Evolutionary conservation across 2,888 invertebrate genomes (phyloP), one percentile per base, ranked within the genome.

Genomic region (Branchipolynoe longqiensis): DNA sequence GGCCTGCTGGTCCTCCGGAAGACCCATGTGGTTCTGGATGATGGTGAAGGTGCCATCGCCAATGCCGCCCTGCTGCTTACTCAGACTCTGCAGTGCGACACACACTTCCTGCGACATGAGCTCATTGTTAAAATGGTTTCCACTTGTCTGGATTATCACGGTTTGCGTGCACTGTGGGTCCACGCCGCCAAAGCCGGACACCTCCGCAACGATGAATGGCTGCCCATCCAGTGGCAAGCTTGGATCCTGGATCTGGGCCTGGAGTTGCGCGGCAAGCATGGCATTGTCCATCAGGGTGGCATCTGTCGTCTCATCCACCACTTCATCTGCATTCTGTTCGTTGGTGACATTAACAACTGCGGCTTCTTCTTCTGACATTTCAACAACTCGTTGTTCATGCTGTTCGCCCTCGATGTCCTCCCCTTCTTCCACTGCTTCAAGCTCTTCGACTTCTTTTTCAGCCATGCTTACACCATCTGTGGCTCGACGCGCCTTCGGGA

Each of bases 181-280:
- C 1, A 6, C 78, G 0, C 41, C 38, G 22, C 48, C 59, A 22
- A 85, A 12, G 0, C 81, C 81, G 28, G 54, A 78, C 62, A 85
- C 85, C 33, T 85, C 85, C 1, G 85, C 85, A 40, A 85, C 81
- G 22, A 85, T 85, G 31, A 81, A 64, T 0, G 85, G 85, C 64
- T 64, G 64, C 12, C 31, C 56, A 0, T 64, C 64, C 1, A 59
- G 59, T 18, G 59, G 58, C 41, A 83, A 41, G 28, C 8, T 38
- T n/a, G 59, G 64, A 31, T 64, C 64, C 41, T 83, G 78, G 8
- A 78, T 78, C 73, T 73, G 73, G 38, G 73, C 73, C 48, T 78
- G 78, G 1, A 78, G 78, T n/a, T 82, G 59, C n/a, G 62, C 83
- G 25, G 83, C 62, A 12, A 62, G 58, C 58, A 58, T 83, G 58